These are phyloP conservation scores for Megalopta genalis DNA, from an alignment of 1,140 invertebrate species.

Conservation along the genomic window DNA sequence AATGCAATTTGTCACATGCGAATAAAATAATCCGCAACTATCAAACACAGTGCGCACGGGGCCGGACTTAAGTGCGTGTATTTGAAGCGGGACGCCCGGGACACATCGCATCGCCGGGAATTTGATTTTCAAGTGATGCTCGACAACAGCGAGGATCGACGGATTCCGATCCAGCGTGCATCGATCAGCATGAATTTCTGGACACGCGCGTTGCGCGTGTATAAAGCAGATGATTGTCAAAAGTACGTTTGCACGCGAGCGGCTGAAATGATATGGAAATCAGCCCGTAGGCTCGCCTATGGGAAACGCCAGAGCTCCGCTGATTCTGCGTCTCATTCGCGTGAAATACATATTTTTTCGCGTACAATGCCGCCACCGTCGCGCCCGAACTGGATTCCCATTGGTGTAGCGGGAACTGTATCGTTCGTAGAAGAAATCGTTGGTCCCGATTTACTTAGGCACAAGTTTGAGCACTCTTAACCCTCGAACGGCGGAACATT, in stretches of 20 bases:
- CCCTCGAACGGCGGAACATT: too few species aligned
- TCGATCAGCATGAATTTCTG: slow-evolving; percentile 39
- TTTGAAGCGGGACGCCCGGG: slow-evolving; percentile 8
- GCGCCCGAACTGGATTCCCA: too few species aligned
- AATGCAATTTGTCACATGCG: slow-evolving; percentile 38
- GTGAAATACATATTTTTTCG: too few species aligned
- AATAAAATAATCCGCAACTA: slow-evolving; percentile 47
- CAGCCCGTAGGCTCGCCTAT: slow-evolving; percentile 45
- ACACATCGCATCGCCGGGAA: slow-evolving; percentile 16
- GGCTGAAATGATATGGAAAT: slow-evolving; percentile 48
- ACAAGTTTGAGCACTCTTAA: too few species aligned
- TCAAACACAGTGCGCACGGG: slow-evolving; percentile 27
- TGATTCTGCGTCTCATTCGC: too few species aligned
- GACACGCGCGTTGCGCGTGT: slow-evolving; percentile 10
- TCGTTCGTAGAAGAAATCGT: too few species aligned
- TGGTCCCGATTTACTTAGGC: too few species aligned
- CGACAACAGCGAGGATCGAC: slow-evolving; percentile 5
- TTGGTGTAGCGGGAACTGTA: too few species aligned
- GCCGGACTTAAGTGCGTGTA: slow-evolving; percentile 41
- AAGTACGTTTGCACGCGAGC: slow-evolving; percentile 41
- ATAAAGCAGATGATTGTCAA: slow-evolving; percentile 44
- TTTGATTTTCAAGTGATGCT: slow-evolving; percentile 52
- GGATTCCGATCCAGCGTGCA: slow-evolving; percentile 6
- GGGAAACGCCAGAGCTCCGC: background rate
- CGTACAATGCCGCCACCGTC: too few species aligned